A percentile compares a stretch with the other conserved stretches of the same genome.
Evolutionary conservation across 2,113 vertebrate species (phyloP).

Genomic region (Myxocyprinus asiaticus): DNA sequence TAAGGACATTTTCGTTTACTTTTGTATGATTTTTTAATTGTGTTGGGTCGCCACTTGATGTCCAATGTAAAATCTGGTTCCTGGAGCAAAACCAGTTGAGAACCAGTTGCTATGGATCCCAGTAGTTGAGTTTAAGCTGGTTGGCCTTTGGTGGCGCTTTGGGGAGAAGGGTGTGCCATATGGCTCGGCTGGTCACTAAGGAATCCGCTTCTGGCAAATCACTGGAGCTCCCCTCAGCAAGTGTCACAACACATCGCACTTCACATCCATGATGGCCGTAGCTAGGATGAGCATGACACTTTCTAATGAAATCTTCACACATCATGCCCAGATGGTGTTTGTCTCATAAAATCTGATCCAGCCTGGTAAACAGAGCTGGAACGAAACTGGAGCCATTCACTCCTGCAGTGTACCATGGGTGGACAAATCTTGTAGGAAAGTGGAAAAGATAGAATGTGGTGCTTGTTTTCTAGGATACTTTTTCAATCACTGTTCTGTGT

Average conservation of each 20-base stretch:
- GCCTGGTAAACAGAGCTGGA: slow-evolving; percentile 63
- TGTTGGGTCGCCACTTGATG: neutral
- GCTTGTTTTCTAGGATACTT: neutral
- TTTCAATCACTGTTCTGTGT: too few relatives aligned
- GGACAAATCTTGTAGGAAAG: neutral
- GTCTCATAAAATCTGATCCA: slow-evolving; percentile 74
- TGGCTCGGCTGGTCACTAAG: slow-evolving; percentile 74
- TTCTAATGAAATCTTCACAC: slow-evolving; percentile 68
- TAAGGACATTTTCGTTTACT: too few relatives aligned
- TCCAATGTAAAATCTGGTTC: too few relatives aligned
- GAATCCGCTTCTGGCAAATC: slow-evolving; percentile 68
- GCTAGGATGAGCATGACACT: slow-evolving; percentile 41
- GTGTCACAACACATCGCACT: slow-evolving; percentile 64
- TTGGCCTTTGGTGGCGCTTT: slow-evolving; percentile 19
- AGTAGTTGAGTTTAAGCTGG: neutral
- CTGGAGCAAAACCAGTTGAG: too few relatives aligned
- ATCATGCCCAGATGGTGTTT: slow-evolving; percentile 76
- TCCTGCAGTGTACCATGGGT: neutral
- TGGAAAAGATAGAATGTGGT: neutral
- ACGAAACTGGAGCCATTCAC: slow-evolving; percentile 35
- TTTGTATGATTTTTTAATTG: too few relatives aligned
- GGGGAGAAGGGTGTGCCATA: slow-evolving; percentile 64
- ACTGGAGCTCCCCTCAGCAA: slow-evolving; percentile 55
- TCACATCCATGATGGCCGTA: slow-evolving; percentile 60
- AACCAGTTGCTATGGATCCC: neutral